phyloP scores from a whole-genome alignment of 2,888 invertebrate genomes.

The Boloria euphrosyne region DNA sequence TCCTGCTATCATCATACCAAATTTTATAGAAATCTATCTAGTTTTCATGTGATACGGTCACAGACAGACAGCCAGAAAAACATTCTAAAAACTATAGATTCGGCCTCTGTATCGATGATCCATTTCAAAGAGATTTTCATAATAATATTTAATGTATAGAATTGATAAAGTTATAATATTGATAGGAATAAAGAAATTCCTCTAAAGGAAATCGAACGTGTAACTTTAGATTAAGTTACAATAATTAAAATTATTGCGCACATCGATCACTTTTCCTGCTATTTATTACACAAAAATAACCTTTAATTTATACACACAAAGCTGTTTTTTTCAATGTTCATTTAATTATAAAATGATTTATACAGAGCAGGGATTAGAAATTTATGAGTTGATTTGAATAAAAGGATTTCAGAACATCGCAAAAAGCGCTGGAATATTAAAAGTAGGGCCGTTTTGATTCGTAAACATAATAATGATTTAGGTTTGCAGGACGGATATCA shows the following conservation, averaged over 20 bases:
- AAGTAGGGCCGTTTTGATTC: conserved; percentile 1
- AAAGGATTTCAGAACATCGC: conserved; percentile 37
- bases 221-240: neutral
- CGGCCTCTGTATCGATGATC: no score
- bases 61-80: no score
- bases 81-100: no score
- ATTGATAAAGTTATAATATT: no score
- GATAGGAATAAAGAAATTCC: no score
- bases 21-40: no score
- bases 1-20: no score
- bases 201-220: no score
- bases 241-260: neutral
- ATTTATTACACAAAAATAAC: conserved; percentile 11
- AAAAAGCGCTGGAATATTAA: conserved; percentile 4
- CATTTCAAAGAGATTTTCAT: no score
- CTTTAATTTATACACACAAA: conserved; percentile 28
- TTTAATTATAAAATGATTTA: conserved; percentile 40
- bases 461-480: conserved; percentile 13
- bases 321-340: conserved; percentile 29
- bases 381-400: conserved; percentile 42
- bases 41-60: no score
- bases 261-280: neutral
- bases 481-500: neutral
- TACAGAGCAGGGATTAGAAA: conserved; percentile 34
- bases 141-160: no score